Base-by-base conservation (phyloP, 53 echinoderm and acorn worm genomes). In the Temnopleurus reevesii region DNA sequence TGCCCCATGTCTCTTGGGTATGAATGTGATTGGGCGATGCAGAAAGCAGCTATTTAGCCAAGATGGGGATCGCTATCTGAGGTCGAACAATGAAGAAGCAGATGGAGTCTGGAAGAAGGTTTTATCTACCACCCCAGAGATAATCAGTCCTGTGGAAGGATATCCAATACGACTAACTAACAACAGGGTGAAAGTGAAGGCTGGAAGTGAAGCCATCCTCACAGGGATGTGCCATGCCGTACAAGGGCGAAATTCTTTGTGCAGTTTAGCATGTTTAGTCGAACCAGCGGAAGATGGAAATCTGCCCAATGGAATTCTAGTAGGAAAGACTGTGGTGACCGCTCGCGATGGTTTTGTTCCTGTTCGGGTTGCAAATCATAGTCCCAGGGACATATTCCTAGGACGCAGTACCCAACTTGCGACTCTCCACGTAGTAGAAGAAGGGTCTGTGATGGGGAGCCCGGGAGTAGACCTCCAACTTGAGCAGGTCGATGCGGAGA, bases 351-450 rank as follows among this genome's bases (percentile, higher is more conserved):
- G 90, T 1, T 23, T 12, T 12, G 23, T 89, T 2, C 90, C 80
- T 12, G 60, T 89, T 2, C 19, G 90, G 41, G 59, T 89, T 29
- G 80, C 59, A 17, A 89, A 89, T 59, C 45, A 54, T n/a, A 89
- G 79, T 58, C 76, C 28, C 12, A 41, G 90, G 61, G 80, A 90
- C 38, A 45, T 80, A 17, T 24, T 43, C 46, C 59, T 90, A 27
- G 29, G 21, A 4, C 28, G 89, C 12, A 29, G 38, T 0, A 89
- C 43, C 60, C 76, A 54, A 38, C 55, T 90, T 10, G 90, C 38
- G 8, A 21, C 8, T 4, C 46, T 81, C 12, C 60, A 59, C 12
- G 25, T 25, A 21, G 59, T 57, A 44, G 59, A 24, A n/a, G 60
- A 41, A 9, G 46, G 38, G 79, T 59, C 26, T 24, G 90, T 90